Conservation (phyloP, 2,797 vertebrate species). For the Girardinus metallicus region DNA sequence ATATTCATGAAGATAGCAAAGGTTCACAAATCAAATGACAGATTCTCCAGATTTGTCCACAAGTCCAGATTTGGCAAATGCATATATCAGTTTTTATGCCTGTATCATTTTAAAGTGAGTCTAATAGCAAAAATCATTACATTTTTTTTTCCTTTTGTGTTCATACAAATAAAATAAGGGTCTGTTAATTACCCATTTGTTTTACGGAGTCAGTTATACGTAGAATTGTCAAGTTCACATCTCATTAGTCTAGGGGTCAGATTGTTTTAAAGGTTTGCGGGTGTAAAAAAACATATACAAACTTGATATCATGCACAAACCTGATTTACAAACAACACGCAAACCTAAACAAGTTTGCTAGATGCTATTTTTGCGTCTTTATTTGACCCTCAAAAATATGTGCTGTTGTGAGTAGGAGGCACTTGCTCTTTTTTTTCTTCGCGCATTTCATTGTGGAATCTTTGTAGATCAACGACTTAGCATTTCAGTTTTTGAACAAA, state of each 20-base stretch:
- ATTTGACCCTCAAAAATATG: no score
- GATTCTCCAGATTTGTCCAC: no score
- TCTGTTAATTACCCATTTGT: background rate
- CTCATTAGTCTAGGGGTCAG: background rate
- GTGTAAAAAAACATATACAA: no score
- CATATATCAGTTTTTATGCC: background rate
- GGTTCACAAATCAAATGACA: background rate
- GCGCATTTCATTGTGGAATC: no score
- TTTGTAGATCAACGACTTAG: no score
- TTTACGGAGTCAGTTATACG: background rate
- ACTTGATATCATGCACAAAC: no score
- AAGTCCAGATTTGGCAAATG: background rate
- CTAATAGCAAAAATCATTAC: background rate
- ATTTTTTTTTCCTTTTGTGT: background rate
- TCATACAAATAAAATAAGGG: background rate
- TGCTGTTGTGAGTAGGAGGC: no score
- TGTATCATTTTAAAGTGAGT: background rate
- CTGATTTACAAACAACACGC: no score
- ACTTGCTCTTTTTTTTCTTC: no score
- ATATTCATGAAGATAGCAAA: background rate
- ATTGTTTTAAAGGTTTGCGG: no score
- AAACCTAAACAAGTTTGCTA: no score
- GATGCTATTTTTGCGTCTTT: no score
- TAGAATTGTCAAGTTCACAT: background rate
- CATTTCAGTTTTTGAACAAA: background rate